Evolutionary conservation across 1,140 invertebrate genomes (phyloP), one percentile per base, ranked within the genome.

Genomic region (Piezodorus guildinii): DNA sequence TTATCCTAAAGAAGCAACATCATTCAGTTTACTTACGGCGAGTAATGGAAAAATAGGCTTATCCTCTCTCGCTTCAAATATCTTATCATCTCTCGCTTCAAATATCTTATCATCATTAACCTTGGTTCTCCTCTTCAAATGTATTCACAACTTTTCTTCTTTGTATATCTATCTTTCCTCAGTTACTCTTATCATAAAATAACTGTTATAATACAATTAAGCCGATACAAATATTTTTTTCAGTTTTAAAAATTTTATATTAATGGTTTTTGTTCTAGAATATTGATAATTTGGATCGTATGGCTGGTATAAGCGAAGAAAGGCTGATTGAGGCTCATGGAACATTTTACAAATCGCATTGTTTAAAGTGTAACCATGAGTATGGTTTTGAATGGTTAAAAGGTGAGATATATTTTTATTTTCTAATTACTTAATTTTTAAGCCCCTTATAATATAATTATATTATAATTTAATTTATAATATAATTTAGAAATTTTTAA

Each of bases 261-360:
- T 1, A 49, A 19, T 49, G n/a, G n/a, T 1, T 49, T 19, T 49
- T 49, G n/a, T 49, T 49, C 19, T 49, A 49, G 46, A 97, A 97
- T 77, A 94, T 97, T 69, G 95, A 97, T 74, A 93, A 90, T 0
- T 74, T 98, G 60, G 94, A 97, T 75, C 77, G 90, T 70, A 77
- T 90, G 5, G 88, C 93, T 61, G 75, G 69, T n/a, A 75, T 98
- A 62, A 84, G 86, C 2, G 83, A 81, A 16, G 86, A 92, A 0
- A 92, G 90, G 76, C 73, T 96, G 54, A 86, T 96, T 1, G 94
- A 97, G 75, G 93, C 94, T 27, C 94, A 97, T 76, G 94, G 94
- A 8, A 91, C 91, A 17, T 96, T 96, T 73, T 80, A 90, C 71
- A 88, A 85, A 0, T 90, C 89, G 30, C 91, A 91, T 71, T 98